Conservation (phyloP, 92 coral and sea anemone genomes). For the Plumapathes pennacea region DNA sequence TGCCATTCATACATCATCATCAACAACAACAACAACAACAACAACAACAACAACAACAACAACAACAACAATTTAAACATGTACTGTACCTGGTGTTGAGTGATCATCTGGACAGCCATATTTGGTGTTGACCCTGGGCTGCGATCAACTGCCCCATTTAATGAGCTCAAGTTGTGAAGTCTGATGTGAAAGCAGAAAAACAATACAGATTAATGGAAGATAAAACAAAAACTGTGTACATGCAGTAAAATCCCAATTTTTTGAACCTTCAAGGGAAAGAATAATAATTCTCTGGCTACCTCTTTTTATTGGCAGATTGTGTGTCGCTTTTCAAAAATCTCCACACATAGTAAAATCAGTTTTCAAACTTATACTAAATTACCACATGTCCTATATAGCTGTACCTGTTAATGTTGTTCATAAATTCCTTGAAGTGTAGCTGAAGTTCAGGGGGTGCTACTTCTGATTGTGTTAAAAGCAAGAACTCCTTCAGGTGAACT, state of each 20-base stretch:
- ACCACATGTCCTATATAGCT: not conserved
- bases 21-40: too few relatives aligned
- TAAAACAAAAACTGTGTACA: not conserved
- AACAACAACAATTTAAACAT: too few relatives aligned
- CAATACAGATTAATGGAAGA: not conserved
- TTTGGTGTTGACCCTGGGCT: constrained; percentile 86
- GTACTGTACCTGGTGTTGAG: constrained; percentile 95
- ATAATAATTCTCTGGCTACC: too few relatives aligned
- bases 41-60: too few relatives aligned
- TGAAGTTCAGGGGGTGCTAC: constrained; percentile 59
- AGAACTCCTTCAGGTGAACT: constrained; percentile 63
- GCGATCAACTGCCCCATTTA: constrained; percentile 75
- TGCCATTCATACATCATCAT: too few relatives aligned
- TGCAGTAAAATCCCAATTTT: too few relatives aligned
- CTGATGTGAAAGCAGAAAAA: constrained; percentile 17
- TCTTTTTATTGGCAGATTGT: too few relatives aligned
- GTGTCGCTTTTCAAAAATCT: too few relatives aligned
- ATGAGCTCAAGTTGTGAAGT: constrained; percentile 78
- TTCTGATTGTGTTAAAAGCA: constrained; percentile 60
- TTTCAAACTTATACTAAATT: too few relatives aligned
- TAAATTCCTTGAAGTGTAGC: constrained; percentile 65
- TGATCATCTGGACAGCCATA: constrained; percentile 78
- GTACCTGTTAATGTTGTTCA: constrained; percentile 81
- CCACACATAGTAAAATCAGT: too few relatives aligned
- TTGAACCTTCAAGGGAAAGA: too few relatives aligned